These are phyloP conservation scores for Oenanthe melanoleuca DNA, from an alignment of 2,113 vertebrate species.

Conservation along the genomic window DNA sequence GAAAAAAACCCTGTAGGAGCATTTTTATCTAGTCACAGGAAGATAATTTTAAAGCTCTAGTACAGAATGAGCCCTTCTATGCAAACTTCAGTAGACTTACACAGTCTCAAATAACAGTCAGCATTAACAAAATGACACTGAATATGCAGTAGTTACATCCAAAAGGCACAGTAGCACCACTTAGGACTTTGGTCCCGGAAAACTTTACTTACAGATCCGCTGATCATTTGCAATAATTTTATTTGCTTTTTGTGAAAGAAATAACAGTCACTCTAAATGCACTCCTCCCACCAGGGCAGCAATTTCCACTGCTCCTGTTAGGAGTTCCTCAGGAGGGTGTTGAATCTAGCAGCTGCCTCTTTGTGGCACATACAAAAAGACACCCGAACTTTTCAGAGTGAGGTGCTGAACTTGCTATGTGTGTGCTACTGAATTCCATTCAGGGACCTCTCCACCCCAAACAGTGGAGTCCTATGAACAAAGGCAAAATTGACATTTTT, in stretches of 20 bases:
- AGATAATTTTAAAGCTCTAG: not conserved
- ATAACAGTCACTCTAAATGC: not conserved
- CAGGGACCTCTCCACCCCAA: not conserved
- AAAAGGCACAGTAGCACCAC: not conserved
- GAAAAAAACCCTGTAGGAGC: not conserved
- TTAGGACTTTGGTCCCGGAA: not conserved
- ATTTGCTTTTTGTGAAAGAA: not conserved
- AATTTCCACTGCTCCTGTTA: not conserved
- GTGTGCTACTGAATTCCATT: not conserved
- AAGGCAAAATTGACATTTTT: not conserved
- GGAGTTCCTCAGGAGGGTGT: not conserved
- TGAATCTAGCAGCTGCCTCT: not conserved
- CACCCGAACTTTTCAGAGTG: not conserved
- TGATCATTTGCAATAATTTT: not conserved
- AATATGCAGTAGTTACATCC: not conserved
- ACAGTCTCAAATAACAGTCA: not conserved
- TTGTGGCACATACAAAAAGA: not conserved
- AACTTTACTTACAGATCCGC: not conserved
- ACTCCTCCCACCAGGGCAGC: not conserved
- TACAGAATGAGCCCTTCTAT: not conserved
- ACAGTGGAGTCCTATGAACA: not conserved
- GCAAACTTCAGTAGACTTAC: not conserved
- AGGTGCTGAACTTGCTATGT: constrained; percentile 38
- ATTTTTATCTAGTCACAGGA: not conserved
- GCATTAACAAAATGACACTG: not conserved